Conservation (phyloP, 1,140 invertebrate genomes). For the Scaptomyza graminum region DNA sequence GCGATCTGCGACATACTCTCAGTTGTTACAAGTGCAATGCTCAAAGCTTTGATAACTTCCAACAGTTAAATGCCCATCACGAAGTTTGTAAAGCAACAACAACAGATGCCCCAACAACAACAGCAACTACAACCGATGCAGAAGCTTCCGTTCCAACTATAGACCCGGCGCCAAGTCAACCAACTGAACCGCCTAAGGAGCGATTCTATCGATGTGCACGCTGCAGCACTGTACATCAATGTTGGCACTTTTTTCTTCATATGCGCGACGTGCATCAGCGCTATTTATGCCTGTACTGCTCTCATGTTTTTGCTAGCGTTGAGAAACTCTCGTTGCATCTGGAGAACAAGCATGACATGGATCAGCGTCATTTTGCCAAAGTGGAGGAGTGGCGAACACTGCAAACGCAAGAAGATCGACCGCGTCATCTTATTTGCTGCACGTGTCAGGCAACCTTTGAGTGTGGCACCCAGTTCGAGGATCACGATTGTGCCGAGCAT, state of each 20-base stretch:
- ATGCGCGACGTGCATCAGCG: conserved; percentile 91
- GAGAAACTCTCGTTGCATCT: conserved; percentile 90
- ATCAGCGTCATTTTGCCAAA: conserved; percentile 87
- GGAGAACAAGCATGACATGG: conserved; percentile 89
- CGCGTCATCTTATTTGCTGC: conserved; percentile 91
- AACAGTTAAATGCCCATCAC: conserved; percentile 50
- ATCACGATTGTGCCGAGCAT: conserved; percentile 87
- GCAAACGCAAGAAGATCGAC: conserved; percentile 70
- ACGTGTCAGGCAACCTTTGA: conserved; percentile 90
- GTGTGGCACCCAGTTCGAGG: conserved; percentile 89
- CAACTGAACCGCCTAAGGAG: conserved; percentile 25
- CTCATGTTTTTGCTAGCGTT: conserved; percentile 91
- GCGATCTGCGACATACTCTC: conserved; percentile 28
- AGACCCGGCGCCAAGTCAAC: background rate
- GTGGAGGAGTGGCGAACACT: conserved; percentile 84
- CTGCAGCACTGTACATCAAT: conserved; percentile 92
- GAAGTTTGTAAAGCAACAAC: conserved; percentile 15
- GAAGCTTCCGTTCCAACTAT: too few species aligned
- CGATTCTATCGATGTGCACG: conserved; percentile 90
- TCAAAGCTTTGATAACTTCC: conserved; percentile 84
- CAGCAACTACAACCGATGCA: background rate
- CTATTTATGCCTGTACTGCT: conserved; percentile 91
- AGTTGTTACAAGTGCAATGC: conserved; percentile 58
- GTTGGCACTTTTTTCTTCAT: conserved; percentile 92
- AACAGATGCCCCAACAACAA: conserved; percentile 4